phyloP scores from a whole-genome alignment of 2,888 invertebrate genomes.

The Aspidapion aeneum region DNA sequence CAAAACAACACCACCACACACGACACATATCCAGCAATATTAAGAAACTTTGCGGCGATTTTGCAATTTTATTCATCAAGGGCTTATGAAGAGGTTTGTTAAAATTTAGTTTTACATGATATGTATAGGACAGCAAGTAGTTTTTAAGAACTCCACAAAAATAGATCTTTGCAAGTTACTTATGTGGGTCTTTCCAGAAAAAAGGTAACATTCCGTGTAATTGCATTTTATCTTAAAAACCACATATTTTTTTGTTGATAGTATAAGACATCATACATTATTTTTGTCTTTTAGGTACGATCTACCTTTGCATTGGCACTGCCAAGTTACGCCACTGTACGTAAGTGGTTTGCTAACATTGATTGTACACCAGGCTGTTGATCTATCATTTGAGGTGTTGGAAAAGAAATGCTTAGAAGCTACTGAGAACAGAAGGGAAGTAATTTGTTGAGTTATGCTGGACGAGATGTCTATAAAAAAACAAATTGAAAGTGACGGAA shows the following conservation, averaged over 20 bases:
- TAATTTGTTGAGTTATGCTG: conserved; percentile 23
- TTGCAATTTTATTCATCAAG: conserved; percentile 5
- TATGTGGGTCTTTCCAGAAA: no score
- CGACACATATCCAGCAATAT: neutral
- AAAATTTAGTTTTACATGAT: no score
- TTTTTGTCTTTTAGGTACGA: no score
- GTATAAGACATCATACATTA: no score
- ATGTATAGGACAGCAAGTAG: no score
- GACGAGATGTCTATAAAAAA: conserved; percentile 29
- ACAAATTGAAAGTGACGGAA: conserved; percentile 25
- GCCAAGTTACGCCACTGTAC: conserved; percentile 1
- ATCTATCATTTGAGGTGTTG: conserved; percentile 5
- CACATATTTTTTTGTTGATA: no score
- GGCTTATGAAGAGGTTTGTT: conserved; percentile 9
- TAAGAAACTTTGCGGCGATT: neutral
- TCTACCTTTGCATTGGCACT: no score
- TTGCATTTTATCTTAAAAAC: no score
- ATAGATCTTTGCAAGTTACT: neutral
- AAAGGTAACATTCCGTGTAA: no score
- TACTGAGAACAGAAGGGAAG: neutral
- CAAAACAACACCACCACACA: no score
- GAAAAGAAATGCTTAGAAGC: neutral
- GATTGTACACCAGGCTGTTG: conserved; percentile 12
- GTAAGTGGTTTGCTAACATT: conserved; percentile 7
- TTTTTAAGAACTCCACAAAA: no score